Base-by-base conservation (phyloP, 2,888 invertebrate genomes). In the Pogonocherus hispidulus region DNA sequence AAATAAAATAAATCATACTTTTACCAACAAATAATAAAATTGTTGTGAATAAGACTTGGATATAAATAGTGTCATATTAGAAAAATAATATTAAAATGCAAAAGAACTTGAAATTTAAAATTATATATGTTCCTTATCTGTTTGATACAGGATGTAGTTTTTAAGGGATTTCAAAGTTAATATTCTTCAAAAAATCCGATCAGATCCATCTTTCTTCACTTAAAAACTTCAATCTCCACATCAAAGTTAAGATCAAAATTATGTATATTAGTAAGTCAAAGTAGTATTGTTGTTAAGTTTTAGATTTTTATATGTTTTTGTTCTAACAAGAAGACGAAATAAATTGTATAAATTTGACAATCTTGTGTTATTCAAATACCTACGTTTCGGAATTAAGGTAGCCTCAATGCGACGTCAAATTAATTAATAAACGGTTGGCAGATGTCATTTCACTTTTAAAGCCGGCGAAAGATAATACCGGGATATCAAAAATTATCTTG, bases 281-380 rank as follows among this genome's bases (percentile, higher is more conserved):
- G 27, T 27, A 27, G 27, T 27, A 8, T 27, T 27, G 27, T 20
- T 44, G 57, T 57, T 57, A 57, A 57, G 57, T 57, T 57, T 57
- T 22, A 57, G 44, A 57, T 44, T 57, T 57, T 44, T 57, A 57
- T 57, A 52, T 14, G 22, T 46, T 56, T 56, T 44, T 41, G 57
- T 57, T 57, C 44, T 41, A 9, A 41, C 37, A 41, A 41, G 9
- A 37, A 56, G 44, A 16, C 23, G 20, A 57, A 57, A 44, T 44
- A 57, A 55, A 37, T 55, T 55, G 5, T 32, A 35, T 18, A 55
- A 57, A 32, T 16, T 41, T 41, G 14, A 41, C 11, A 41, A 41
- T n/a, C 3, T 14, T n/a, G 5, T 14, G 11, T 16, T 14, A 37
- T 41, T 41, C 27, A 3, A 27, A 27, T 5, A 27, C 3, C 27